phyloP scores from a whole-genome alignment of 2,113 vertebrate genomes.

The Chrysemys picta region DNA sequence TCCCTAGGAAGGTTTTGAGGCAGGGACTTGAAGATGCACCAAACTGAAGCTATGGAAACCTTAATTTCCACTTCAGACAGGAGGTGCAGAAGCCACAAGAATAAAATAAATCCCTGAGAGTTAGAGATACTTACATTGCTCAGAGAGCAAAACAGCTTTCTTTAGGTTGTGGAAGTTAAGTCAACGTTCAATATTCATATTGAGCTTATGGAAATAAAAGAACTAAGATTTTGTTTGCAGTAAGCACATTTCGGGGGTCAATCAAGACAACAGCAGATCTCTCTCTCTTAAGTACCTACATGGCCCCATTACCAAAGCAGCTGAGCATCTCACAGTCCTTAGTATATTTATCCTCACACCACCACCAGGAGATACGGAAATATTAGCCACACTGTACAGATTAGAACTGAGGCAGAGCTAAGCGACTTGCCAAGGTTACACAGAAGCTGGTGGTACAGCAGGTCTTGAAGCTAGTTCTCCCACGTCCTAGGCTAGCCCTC shows the following conservation, averaged over 20 bases:
- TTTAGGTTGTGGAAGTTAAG: fast-evolving
- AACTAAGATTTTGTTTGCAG: fast-evolving
- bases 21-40: not conserved
- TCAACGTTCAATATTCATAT: fast-evolving
- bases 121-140: fast-evolving
- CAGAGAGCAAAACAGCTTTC: fast-evolving
- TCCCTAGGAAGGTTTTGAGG: not conserved
- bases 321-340: not conserved
- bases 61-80: not conserved
- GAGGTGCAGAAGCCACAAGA: not conserved
- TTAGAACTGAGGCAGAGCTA: not conserved
- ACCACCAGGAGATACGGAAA: not conserved
- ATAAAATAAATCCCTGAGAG: not conserved
- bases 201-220: fast-evolving
- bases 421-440: not conserved
- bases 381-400: not conserved
- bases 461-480: not conserved
- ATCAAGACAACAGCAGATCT: not conserved
- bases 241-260: fast-evolving
- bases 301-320: not conserved
- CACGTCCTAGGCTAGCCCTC: not conserved
- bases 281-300: not conserved
- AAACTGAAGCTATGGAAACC: not conserved
- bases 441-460: not conserved
- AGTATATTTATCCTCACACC: not conserved